Percentiles rank a stretch among this genome's conserved stretches.
Conservation (phyloP, 2,113 vertebrate genomes). For the Cebus imitator region DNA sequence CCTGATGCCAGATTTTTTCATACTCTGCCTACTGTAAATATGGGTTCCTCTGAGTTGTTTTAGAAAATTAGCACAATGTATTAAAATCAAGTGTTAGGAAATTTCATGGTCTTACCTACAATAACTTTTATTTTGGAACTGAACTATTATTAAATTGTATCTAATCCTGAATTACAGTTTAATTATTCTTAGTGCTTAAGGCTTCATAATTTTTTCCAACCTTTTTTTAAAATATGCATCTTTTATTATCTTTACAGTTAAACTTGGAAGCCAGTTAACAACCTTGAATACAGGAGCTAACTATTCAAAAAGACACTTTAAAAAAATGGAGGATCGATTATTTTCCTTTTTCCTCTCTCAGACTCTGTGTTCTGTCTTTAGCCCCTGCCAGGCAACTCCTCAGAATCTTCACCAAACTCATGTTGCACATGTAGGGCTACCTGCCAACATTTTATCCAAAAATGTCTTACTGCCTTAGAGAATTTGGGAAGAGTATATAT, state of each 20-base stretch:
- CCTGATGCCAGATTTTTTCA: slow-evolving; percentile 73
- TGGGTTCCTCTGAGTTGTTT: slow-evolving; percentile 77
- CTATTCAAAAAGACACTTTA: background rate
- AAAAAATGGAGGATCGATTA: background rate
- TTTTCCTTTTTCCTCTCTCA: background rate
- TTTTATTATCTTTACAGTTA: slow-evolving; percentile 56
- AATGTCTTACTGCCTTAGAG: slow-evolving; percentile 28
- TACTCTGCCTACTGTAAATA: slow-evolving; percentile 83
- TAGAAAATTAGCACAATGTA: slow-evolving; percentile 82
- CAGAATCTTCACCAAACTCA: background rate
- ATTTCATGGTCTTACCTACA: slow-evolving; percentile 88
- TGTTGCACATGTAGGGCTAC: background rate
- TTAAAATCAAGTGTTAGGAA: slow-evolving; percentile 83
- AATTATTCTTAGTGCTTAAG: slow-evolving; percentile 88
- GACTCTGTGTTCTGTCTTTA: background rate
- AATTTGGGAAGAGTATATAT: background rate
- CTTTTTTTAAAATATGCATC: slow-evolving; percentile 70
- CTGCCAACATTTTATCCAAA: background rate
- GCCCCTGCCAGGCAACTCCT: background rate
- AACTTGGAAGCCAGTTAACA: background rate
- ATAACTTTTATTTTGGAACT: slow-evolving; percentile 87
- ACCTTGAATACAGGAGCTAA: background rate
- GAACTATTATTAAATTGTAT: slow-evolving; percentile 86
- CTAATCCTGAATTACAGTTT: slow-evolving; percentile 85
- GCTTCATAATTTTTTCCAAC: slow-evolving; percentile 90